Base-by-base conservation (phyloP, 2,797 vertebrate genomes). In the Anabas testudineus region DNA sequence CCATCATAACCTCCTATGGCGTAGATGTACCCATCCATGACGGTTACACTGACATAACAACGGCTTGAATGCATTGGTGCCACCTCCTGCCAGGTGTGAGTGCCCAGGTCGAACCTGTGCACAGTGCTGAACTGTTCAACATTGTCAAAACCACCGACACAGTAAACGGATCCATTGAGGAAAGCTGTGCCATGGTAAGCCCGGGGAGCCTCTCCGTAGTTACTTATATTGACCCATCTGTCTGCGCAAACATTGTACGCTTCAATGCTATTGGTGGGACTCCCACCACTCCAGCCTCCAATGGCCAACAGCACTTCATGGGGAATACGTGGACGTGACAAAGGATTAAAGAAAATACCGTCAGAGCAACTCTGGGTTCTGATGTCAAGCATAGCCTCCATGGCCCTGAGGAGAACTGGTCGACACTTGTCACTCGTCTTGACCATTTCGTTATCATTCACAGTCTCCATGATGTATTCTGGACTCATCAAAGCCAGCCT, bases 1-100 rank as follows among this genome's bases (percentile, higher is more conserved):
- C 96, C 95, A 0, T 96, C 90, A 12, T 85, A 94, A 10, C 96
- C 96, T n/a, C 96, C 96, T 85, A 97, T 89, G 68, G 95, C 95
- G 0, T 96, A 97, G 70, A 97, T 94, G 66, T 76, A 90, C 10
- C 91, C 84, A 0, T 93, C 72, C 42, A 96, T 87, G 9, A 94
- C 88, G 0, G 94, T 74, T 10, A 96, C 93, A 0, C 96, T 96
- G 24, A 96, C 91, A 0, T 95, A 96, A 87, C 95, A 94, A 41
- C 95, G 94, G 4, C 90, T 83, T 0, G 39, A 87, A 79, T 95
- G 80, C 96, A 97, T 97, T 10, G 95, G 93, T 0, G 94, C 91
- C 6, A 92, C 93, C 73, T 96, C 92, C 7, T 95, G 88, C 96
- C 95, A 97, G 0, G 73, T 93, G 48, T 72, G 91, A 21, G 84